Percentiles rank a stretch among this genome's conserved stretches.
Conservation (phyloP, 2,797 vertebrate species). For the Propithecus perrieri region DNA sequence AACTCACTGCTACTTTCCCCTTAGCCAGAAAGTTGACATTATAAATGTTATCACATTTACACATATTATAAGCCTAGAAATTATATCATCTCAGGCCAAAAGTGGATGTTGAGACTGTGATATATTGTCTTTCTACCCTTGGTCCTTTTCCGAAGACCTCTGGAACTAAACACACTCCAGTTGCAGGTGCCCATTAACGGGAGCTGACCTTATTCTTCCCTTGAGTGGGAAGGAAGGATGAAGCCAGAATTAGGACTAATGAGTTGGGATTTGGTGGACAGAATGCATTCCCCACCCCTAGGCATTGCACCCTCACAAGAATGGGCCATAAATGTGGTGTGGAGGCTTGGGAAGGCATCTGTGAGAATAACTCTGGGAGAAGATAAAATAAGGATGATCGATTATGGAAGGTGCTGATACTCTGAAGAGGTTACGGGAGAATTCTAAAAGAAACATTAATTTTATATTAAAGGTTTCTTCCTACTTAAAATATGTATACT, state of each 20-base stretch:
- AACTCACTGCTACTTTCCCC: not conserved
- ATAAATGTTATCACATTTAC: not conserved
- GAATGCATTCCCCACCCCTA: not conserved
- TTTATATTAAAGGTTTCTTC: not conserved
- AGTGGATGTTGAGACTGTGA: not conserved
- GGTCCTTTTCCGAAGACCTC: slow-evolving; percentile 12
- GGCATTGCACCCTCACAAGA: not conserved
- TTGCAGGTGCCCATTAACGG: not conserved
- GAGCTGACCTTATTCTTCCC: not conserved
- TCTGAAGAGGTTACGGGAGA: not conserved
- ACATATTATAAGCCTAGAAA: not conserved
- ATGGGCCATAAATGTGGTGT: not conserved
- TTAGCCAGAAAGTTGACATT: slow-evolving; percentile 43
- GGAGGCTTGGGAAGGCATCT: not conserved
- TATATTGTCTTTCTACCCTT: not conserved
- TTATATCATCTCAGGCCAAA: not conserved
- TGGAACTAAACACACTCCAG: slow-evolving; percentile 35
- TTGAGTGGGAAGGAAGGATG: not conserved
- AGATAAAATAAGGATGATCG: not conserved
- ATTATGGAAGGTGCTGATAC: not conserved
- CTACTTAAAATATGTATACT: not conserved
- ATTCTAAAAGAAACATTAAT: not conserved
- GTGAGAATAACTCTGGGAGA: not conserved
- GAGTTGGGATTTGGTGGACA: not conserved
- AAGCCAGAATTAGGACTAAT: not conserved